Evolutionary conservation across 2,797 vertebrate species (phyloP), one percentile per base, ranked within the genome.

Genomic region (Rhabdomys pumilio): DNA sequence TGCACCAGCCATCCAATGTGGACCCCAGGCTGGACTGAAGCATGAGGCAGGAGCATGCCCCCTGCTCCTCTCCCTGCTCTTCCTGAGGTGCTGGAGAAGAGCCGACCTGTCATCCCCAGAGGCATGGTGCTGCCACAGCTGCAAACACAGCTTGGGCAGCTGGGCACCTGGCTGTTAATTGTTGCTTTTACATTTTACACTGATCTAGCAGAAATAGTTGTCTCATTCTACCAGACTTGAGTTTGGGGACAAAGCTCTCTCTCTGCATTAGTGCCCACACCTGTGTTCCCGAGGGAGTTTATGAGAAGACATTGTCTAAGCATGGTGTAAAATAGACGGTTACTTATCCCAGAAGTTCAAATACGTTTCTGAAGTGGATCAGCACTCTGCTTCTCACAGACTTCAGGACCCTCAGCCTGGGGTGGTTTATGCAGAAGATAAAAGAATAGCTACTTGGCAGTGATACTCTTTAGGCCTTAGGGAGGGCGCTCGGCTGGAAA

Each of bases 401-500:
- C 72, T 80, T 94, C 77, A 59, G 6, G 83, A 96, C 61, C 67
- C 85, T 67, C 59, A 44, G 89, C 89, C 44, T 72, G 72, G 72
- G 34, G 61, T 24, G 8, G 22, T 24, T 61, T 26, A 61, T 12
- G 65, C 47, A 26, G 61, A 83, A 96, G 90, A 96, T 92, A 77
- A 85, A 96, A 94, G 91, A 94, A 93, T 1, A 91, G 87, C 61
- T 92, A 85, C 87, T 97, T 96, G 94, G 91, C 96, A 92, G 96
- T 90, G 90, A 91, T 19, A 41, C 57, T 86, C 80, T 73, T 67
- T 47, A 80, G 97, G 91, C 93, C 92, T 95, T 75, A 84, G 95
- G 95, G 95, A 97, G 96, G 84, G 96, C 94, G 89, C 84, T 95
- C 95, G 89, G 96, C 96, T 97, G 97, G 95, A 95, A 95, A 94